Base-by-base conservation (phyloP, 1,140 invertebrate species). In the Papilio machaon region DNA sequence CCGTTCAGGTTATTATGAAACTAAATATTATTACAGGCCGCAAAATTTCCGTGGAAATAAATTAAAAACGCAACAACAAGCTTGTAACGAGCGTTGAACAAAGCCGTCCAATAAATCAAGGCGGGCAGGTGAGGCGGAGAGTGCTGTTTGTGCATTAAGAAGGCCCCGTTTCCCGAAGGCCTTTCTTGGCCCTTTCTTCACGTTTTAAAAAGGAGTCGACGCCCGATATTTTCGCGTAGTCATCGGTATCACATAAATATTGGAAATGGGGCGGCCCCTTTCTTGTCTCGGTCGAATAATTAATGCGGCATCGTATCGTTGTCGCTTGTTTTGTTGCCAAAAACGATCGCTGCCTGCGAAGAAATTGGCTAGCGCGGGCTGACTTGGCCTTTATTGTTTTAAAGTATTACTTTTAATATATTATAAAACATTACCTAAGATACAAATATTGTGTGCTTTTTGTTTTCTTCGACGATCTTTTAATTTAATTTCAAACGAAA, bases 231-330 rank as follows among this genome's bases (percentile, higher is more conserved):
- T 94, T 91, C 89, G 92, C 93, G 84, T 85, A 92, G 94, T 95
- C 94, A 95, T 94, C 92, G 91, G 88, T 92, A 95, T 94, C 94
- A 94, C 94, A 95, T 95, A 95, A 95, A 95, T 95, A 95, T 94
- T 93, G 93, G 90, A 92, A 94, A 91, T 94, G 91, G 90, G 90
- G 90, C 89, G 87, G 88, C 91, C 89, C 93, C 89, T 93, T 94
- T 92, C 93, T 94, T 93, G 92, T 93, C 91, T 92, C 88, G 89
- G 85, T 82, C 84, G 93, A 91, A 92, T 94, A 94, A 94, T 94
- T 94, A 94, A 93, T 92, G 92, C 89, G 87, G 86, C 85, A 87
- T 91, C 87, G 90, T 89, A 90, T 91, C 90, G 88, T 86, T 90
- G 90, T 91, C 91, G 90, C 85, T 86, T 92, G 88, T 92, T 92